A percentile compares a stretch with the other conserved stretches of the same genome.
Conservation (phyloP, 1,140 invertebrate species). For the Pogonognathellus flavescens region DNA sequence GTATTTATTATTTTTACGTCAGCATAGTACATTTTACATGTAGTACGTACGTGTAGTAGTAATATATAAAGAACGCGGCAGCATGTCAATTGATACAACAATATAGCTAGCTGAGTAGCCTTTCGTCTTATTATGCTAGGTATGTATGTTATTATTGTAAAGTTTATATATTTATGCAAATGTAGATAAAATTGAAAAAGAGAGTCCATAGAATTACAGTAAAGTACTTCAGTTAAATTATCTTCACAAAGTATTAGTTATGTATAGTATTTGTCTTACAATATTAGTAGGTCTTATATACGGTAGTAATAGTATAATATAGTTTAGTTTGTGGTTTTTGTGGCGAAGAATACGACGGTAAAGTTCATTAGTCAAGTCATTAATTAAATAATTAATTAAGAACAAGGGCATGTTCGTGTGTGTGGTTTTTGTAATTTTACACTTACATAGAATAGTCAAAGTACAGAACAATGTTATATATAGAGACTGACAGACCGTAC, state of each 20-base stretch:
- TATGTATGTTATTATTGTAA: not conserved
- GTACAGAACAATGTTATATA: too few relatives aligned
- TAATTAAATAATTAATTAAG: slow-evolving; percentile 26
- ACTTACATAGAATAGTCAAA: too few relatives aligned
- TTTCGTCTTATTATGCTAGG: not conserved
- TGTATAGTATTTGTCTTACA: not conserved
- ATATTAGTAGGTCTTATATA: too few relatives aligned
- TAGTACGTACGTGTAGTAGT: not conserved
- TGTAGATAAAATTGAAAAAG: slow-evolving; percentile 49
- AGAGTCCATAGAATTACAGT: slow-evolving; percentile 28
- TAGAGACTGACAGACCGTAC: too few relatives aligned
- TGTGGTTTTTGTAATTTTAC: not conserved
- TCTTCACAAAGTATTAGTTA: not conserved
- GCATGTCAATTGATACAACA: not conserved
- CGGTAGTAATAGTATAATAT: not conserved
- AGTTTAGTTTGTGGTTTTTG: slow-evolving; percentile 38
- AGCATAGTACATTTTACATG: too few relatives aligned
- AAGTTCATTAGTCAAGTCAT: slow-evolving; percentile 36
- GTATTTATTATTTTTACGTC: not conserved
- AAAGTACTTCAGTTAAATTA: not conserved
- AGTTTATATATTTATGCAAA: slow-evolving; percentile 1
- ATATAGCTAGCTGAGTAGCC: not conserved
- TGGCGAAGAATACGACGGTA: slow-evolving; percentile 45
- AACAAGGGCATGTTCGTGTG: not conserved
- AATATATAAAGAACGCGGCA: not conserved